These are phyloP conservation scores for Amphipoea lucens DNA, from an alignment of 2,888 invertebrate species.

Conservation along the genomic window DNA sequence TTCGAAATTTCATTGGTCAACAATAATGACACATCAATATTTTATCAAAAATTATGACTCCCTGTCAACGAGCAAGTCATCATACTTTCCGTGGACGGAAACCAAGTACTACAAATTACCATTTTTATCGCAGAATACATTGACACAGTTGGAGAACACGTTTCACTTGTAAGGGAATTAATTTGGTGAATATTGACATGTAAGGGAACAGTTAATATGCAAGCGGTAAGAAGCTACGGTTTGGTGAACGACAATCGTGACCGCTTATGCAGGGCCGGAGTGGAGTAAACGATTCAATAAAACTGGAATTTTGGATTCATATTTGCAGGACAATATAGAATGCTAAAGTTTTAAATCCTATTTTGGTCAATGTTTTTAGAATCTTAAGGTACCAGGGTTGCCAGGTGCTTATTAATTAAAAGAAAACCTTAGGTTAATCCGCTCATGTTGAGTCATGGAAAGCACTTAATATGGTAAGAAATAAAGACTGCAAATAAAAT, in stretches of 20 bases:
- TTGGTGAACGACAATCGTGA: constrained; percentile 35
- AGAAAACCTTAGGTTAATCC: background rate
- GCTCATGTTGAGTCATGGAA: background rate
- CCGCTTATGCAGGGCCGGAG: constrained; percentile 15
- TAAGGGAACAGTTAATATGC: constrained; percentile 47
- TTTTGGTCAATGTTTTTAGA: background rate
- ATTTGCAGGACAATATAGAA: background rate
- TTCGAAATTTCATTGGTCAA: constrained; percentile 6
- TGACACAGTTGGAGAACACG: constrained; percentile 63
- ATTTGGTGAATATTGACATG: constrained; percentile 52
- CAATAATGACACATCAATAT: constrained; percentile 19
- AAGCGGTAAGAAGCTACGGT: constrained; percentile 34
- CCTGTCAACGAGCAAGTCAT: constrained; percentile 24
- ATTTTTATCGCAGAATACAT: constrained; percentile 62
- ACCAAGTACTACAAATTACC: constrained; percentile 45
- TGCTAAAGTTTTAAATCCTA: background rate
- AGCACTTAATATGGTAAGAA: background rate
- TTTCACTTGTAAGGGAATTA: constrained; percentile 49
- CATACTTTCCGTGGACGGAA: constrained; percentile 28
- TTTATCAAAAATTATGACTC: constrained; percentile 29
- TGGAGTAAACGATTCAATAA: background rate
- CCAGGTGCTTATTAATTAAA: background rate
- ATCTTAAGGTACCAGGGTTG: background rate
- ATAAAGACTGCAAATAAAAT: background rate
- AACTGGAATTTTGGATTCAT: background rate